These are phyloP conservation scores for Xenentodon cancila DNA, from an alignment of 2,797 vertebrate genomes.

Conservation along the genomic window DNA sequence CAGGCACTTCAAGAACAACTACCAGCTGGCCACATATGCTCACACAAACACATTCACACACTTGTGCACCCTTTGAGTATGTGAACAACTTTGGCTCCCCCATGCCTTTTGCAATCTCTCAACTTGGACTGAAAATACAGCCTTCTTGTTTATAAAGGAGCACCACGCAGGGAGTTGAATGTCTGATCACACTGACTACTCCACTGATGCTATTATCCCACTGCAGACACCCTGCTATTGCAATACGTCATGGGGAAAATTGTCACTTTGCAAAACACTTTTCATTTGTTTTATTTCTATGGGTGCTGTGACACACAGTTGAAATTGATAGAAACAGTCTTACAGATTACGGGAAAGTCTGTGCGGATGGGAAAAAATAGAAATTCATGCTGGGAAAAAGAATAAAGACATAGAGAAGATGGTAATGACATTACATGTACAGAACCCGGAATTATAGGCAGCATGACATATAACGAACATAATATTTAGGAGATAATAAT, in stretches of 20 bases:
- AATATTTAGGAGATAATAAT: no score
- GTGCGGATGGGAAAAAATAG: conserved; percentile 31
- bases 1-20: conserved; percentile 8
- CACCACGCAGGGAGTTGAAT: conserved; percentile 44
- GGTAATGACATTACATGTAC: no score
- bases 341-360: conserved; percentile 32
- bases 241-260: conserved; percentile 20
- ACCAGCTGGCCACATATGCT: conserved; percentile 47
- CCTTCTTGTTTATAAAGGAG: conserved; percentile 24
- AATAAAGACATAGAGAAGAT: background rate
- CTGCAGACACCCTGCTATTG: conserved; percentile 13
- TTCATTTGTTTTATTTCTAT: conserved; percentile 49
- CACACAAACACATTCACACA: conserved; percentile 3
- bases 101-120: conserved; percentile 6
- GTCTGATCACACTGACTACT: conserved; percentile 28
- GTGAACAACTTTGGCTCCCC: conserved; percentile 16
- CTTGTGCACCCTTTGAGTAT: background rate
- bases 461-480: no score
- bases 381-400: conserved; percentile 31
- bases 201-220: conserved; percentile 27
- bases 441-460: no score
- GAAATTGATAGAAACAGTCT: conserved; percentile 49
- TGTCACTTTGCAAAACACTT: conserved; percentile 15
- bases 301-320: conserved; percentile 3
- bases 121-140: conserved; percentile 15